A percentile compares a stretch with the other conserved stretches of the same genome.
Evolutionary conservation across 2,113 vertebrate genomes (phyloP).

Genomic region (Antennarius striatus): DNA sequence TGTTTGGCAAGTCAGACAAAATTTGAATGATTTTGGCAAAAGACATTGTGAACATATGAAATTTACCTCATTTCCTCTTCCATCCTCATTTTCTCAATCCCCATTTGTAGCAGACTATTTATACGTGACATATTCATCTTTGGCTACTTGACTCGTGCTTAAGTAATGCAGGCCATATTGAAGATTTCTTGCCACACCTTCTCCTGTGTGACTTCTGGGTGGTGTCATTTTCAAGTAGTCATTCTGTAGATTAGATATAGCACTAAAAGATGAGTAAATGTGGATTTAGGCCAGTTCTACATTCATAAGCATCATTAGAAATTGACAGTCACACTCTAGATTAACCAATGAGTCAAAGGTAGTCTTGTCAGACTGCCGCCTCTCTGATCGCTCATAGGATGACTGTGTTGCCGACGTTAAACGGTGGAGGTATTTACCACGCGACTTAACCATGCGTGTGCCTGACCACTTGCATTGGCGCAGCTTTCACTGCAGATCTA

Average conservation of each 20-base stretch:
- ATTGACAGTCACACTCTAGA: constrained; percentile 13
- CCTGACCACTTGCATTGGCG: constrained; percentile 37
- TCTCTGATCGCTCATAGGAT: constrained; percentile 43
- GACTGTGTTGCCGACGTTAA: constrained; percentile 61
- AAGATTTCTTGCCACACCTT: constrained; percentile 8
- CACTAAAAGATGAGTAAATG: background rate
- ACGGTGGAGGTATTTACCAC: constrained; percentile 47
- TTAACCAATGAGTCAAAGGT: constrained; percentile 51
- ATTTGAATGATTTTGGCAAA: constrained; percentile 16
- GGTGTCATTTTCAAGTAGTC: background rate
- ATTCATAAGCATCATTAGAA: constrained; percentile 26
- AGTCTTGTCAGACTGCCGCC: constrained; percentile 42
- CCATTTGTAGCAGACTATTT: constrained; percentile 43
- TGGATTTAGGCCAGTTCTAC: constrained; percentile 22
- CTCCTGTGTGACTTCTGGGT: background rate
- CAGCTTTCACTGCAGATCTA: constrained; percentile 20
- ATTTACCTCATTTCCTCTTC: constrained; percentile 35
- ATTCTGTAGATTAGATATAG: too few species aligned
- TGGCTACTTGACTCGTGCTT: constrained; percentile 46
- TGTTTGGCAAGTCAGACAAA: background rate
- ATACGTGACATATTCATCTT: constrained; percentile 38
- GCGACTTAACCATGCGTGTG: constrained; percentile 23
- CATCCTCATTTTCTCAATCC: constrained; percentile 24
- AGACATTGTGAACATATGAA: constrained; percentile 18
- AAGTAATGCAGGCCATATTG: constrained; percentile 16